Conservation (phyloP, 1,140 invertebrate species). For the Bombus vancouverensis region DNA sequence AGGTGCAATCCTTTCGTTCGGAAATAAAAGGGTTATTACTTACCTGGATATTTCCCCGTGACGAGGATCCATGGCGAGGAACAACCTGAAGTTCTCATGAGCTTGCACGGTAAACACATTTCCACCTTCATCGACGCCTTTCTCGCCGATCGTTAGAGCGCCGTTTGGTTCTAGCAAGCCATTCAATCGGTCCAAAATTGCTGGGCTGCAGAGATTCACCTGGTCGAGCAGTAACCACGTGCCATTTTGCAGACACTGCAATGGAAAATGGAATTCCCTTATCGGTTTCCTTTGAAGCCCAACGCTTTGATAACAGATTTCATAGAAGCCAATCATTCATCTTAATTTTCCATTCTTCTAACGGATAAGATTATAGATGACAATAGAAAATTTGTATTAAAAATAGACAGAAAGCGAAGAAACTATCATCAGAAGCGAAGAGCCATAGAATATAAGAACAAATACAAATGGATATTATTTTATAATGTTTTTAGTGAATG, state of each 20-base stretch:
- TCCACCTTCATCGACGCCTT: conserved; percentile 89
- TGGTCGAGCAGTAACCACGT: conserved; percentile 97
- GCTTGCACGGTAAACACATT: conserved; percentile 90
- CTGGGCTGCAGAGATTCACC: conserved; percentile 98
- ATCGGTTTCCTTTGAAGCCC: not conserved
- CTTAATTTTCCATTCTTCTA: too few species aligned
- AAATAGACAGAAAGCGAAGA: too few species aligned
- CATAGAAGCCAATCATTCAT: too few species aligned
- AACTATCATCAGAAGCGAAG: too few species aligned
- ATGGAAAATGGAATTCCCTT: conserved; percentile 25
- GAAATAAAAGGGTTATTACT: not conserved
- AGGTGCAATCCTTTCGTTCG: too few species aligned
- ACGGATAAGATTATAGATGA: too few species aligned
- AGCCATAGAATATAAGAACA: too few species aligned
- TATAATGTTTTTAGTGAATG: too few species aligned
- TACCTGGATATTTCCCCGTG: conserved; percentile 96
- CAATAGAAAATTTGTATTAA: too few species aligned
- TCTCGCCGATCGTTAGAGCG: conserved; percentile 94
- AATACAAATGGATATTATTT: too few species aligned
- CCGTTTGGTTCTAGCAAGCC: conserved; percentile 96
- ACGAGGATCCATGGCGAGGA: conserved; percentile 97
- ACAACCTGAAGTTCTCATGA: conserved; percentile 95
- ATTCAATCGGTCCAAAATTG: conserved; percentile 98
- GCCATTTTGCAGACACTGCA: conserved; percentile 90
- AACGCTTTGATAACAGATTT: too few species aligned